Evolutionary conservation across 1,140 invertebrate species (phyloP).

Genomic region (Pseudomyrmex cubaensis): DNA sequence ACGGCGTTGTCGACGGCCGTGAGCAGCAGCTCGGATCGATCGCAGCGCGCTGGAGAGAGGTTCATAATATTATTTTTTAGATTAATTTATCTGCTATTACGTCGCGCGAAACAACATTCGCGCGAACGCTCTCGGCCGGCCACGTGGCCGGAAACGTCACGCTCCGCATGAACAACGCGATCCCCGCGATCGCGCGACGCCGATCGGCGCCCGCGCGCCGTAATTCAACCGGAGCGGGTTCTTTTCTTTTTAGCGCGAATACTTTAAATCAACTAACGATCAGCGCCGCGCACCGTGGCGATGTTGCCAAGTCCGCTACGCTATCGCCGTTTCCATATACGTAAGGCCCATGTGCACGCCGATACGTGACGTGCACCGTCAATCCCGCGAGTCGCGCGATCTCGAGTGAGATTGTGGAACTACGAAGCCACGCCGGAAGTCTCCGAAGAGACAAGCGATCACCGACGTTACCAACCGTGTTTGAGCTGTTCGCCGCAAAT

Average conservation of each 20-base stretch:
- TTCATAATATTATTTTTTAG: constrained; percentile 69
- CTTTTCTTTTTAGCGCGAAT: constrained; percentile 81
- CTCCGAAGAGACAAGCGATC: background rate
- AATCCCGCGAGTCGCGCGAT: too few relatives aligned
- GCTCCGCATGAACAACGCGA: background rate
- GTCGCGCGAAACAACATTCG: background rate
- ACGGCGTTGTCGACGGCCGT: constrained; percentile 35
- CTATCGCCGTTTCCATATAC: constrained; percentile 17
- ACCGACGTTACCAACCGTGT: background rate
- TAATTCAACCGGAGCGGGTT: constrained; percentile 63
- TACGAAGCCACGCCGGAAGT: too few relatives aligned
- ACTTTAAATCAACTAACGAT: constrained; percentile 80
- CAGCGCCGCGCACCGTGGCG: constrained; percentile 69
- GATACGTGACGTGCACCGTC: constrained; percentile 43
- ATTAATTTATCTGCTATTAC: constrained; percentile 63
- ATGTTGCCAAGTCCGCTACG: constrained; percentile 71
- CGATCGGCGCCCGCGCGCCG: constrained; percentile 8
- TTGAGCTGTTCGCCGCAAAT: background rate
- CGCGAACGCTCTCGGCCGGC: constrained; percentile 4
- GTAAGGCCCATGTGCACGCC: constrained; percentile 10
- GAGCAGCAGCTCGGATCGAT: constrained; percentile 71
- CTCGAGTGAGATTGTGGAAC: too few relatives aligned
- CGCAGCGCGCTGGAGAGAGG: constrained; percentile 52
- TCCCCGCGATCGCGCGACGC: background rate
- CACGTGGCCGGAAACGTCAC: fast-evolving